Conservation (phyloP, 2,797 vertebrate genomes). For the Periophthalmus magnuspinnatus region DNA sequence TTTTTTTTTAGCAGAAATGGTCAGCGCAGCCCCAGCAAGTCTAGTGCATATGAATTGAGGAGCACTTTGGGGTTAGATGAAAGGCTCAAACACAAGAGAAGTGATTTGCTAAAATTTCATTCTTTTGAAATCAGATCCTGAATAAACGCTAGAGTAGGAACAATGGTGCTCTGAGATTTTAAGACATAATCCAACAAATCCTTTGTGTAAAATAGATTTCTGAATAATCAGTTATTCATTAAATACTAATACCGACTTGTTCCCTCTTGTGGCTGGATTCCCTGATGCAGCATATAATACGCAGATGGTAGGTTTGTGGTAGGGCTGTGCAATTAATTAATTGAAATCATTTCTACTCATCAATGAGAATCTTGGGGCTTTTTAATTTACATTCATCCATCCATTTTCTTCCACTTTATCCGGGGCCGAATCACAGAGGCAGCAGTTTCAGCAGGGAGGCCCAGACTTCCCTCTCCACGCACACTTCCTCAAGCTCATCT, state of each 20-base stretch:
- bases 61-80: not conserved
- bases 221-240: not conserved
- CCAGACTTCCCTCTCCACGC: too few relatives aligned
- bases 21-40: not conserved
- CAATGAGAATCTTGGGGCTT: too few relatives aligned
- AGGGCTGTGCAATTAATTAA: too few relatives aligned
- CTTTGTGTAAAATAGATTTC: not conserved
- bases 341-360: too few relatives aligned
- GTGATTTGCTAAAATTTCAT: not conserved
- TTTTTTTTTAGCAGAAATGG: not conserved
- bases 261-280: not conserved
- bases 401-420: too few relatives aligned
- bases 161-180: not conserved
- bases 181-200: not conserved
- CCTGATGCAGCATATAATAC: too few relatives aligned
- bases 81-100: not conserved
- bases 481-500: too few relatives aligned
- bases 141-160: not conserved
- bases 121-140: not conserved
- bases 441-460: too few relatives aligned
- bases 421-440: too few relatives aligned
- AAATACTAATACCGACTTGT: not conserved
- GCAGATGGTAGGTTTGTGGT: too few relatives aligned
- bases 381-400: too few relatives aligned
- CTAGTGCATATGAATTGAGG: not conserved